These are phyloP conservation scores for Hemibagrus wyckioides DNA, from an alignment of 2,113 vertebrate genomes.

Conservation along the genomic window DNA sequence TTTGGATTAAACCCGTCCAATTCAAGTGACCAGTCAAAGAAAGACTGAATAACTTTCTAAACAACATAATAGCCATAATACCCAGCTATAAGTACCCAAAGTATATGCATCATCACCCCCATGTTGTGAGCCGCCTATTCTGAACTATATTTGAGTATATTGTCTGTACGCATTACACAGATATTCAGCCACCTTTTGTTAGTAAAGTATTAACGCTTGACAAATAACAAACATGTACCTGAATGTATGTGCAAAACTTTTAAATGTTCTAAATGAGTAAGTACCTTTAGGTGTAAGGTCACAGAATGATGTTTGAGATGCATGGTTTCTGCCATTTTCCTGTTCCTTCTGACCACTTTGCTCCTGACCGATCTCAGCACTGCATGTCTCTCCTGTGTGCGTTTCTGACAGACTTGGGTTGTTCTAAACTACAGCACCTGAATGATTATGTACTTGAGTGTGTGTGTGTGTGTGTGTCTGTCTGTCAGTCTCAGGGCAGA, in stretches of 20 bases:
- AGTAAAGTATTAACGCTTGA: neutral
- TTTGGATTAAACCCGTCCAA: neutral
- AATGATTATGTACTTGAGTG: neutral
- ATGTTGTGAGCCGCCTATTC: neutral
- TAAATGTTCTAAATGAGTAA: neutral
- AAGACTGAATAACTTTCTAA: neutral
- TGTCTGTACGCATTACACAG: neutral
- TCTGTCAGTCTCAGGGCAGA: no score
- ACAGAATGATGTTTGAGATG: no score
- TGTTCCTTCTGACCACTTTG: neutral
- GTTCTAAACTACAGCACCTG: neutral
- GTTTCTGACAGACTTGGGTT: neutral
- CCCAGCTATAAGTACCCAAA: neutral
- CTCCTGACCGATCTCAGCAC: neutral
- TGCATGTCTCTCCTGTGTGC: neutral
- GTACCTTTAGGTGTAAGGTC: neutral
- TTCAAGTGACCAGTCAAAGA: neutral
- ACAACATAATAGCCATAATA: neutral
- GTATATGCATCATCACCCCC: neutral
- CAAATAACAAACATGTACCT: neutral
- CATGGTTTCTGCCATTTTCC: neutral
- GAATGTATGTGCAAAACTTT: neutral
- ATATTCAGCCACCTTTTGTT: neutral
- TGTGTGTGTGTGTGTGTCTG: neutral
- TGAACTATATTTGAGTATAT: neutral